Base-by-base conservation (phyloP, 2,888 invertebrate species). In the Netelia inedita region DNA sequence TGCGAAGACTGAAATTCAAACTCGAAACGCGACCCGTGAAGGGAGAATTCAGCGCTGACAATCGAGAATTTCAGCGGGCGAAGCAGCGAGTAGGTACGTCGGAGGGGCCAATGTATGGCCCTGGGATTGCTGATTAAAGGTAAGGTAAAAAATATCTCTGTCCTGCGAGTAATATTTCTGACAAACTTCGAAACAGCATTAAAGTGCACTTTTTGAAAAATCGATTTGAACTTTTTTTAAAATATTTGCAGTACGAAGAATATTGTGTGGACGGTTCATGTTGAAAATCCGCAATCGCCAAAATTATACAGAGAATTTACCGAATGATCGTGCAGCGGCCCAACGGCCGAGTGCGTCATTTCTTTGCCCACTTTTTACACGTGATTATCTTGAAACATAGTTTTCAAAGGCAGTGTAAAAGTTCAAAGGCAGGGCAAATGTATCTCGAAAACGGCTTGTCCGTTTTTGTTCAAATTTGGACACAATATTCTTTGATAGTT, bases 1-100 rank as follows among this genome's bases (percentile, higher is more conserved):
- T 14, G 43, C 14, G n/a, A 61, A n/a, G 21, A 79, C 79, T n/a
- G 79, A 83, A 73, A 50, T 43, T 63, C 55, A 55, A 35, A 66
- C 68, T 41, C 50, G 61, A 41, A 57, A 72, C 61, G 66, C 65
- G 43, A 65, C 78, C 61, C 53, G 66, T 53, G 65, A 82, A 78
- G 78, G 82, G 59, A 63, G 65, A 63, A 46, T 50, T 61, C 76
- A 63, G 68, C 65, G 16, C n/a, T 61, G 14, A 43, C 69, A 82
- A 28, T 28, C 28, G 5, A 11, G 23, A n/a, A 61, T 21, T 14
- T 14, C 61, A 11, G 61, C 28, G 14, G 61, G 28, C 2, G 61
- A 61, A 11, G 61, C 28, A 35, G 28, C 41, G 35, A 63, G 28
- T 35, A 35, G 35, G 35, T 28, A 35, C 63, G 35, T 28, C 65